These are phyloP conservation scores for Seriola rivoliana DNA, from an alignment of 2,113 vertebrate species.

Conservation along the genomic window DNA sequence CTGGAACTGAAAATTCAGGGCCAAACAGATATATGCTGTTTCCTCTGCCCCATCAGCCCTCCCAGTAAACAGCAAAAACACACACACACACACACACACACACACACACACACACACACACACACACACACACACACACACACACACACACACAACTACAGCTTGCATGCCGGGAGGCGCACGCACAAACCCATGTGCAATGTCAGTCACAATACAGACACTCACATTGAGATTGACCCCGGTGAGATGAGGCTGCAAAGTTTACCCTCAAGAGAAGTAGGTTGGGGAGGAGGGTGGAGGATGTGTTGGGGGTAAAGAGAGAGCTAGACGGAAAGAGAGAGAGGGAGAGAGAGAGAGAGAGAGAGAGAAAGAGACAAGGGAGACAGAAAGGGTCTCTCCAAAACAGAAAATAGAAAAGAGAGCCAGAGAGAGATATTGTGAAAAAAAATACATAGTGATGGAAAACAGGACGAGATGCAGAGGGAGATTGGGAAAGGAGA, in stretches of 20 bases:
- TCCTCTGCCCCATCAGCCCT: not conserved
- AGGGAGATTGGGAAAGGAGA: slow-evolving; percentile 6
- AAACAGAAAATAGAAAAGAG: not conserved
- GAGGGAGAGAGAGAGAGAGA: not conserved
- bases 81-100: slow-evolving; percentile 11
- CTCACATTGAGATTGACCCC: slow-evolving; percentile 49
- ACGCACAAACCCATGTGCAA: slow-evolving; percentile 2
- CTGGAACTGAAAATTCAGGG: slow-evolving; percentile 48
- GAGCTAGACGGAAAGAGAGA: not conserved
- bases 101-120: slow-evolving; percentile 4
- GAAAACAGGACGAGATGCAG: slow-evolving; percentile 7
- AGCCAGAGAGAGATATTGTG: not conserved
- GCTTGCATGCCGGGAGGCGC: not conserved
- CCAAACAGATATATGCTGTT: slow-evolving; percentile 45
- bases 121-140: slow-evolving; percentile 11
- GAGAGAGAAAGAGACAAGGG: not conserved
- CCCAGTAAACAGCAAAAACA: slow-evolving; percentile 10
- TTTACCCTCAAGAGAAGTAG: slow-evolving; percentile 32
- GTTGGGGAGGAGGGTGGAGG: not conserved
- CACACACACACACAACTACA: not conserved
- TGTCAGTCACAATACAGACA: slow-evolving; percentile 25
- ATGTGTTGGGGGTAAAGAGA: not conserved
- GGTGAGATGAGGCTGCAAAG: slow-evolving; percentile 31
- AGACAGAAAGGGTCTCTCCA: not conserved
- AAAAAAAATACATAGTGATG: slow-evolving; percentile 10